Evolutionary conservation across 2,113 vertebrate species (phyloP), one percentile per base, ranked within the genome.

Genomic region (Larimichthys polyactis): DNA sequence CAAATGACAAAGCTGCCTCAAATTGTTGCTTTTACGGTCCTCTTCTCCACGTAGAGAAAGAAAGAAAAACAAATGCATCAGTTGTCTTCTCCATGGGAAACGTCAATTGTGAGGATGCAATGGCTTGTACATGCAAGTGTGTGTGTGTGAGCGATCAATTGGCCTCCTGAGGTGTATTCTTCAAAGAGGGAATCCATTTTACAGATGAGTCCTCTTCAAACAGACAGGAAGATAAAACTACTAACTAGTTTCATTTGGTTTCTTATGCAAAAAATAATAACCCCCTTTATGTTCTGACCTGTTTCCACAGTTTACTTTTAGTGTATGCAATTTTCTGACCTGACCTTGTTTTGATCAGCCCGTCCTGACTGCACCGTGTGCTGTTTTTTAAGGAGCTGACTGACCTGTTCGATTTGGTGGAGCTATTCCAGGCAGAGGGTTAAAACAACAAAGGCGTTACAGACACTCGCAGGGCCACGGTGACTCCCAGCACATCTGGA

Each of bases 371-470:
- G 9, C 36, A 27, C 27, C 27, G 67, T 70, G 48, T 59, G 14
- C 51, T 78, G 48, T 84, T 69, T 78, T 84, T 69, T 78, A 65
- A 81, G 19, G 64, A 79, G 17, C 63, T 79, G 44, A 64, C 43
- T 62, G 75, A 90, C 87, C 72, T 52, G 67, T 79, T 71, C 75
- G 75, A 84, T 90, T 91, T 84, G 83, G 74, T 52, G 60, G 43
- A 70, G 85, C 83, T 93, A 90, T 90, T 90, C 86, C 79, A 55
- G 74, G 88, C 86, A 81, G 85, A 81, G 85, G 85, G 91, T 92
- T 91, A 91, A 90, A 69, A 85, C 91, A 94, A 92, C 89, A 92
- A 92, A 8, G 54, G 57, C 8, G 69, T 44, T 54, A 5, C 14
- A 32, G 71, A 11, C 46, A 57, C 27, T 71, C 72, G 67, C 43